Conservation (phyloP, 2,797 vertebrate genomes). For the Leucoraja ocellata region DNA sequence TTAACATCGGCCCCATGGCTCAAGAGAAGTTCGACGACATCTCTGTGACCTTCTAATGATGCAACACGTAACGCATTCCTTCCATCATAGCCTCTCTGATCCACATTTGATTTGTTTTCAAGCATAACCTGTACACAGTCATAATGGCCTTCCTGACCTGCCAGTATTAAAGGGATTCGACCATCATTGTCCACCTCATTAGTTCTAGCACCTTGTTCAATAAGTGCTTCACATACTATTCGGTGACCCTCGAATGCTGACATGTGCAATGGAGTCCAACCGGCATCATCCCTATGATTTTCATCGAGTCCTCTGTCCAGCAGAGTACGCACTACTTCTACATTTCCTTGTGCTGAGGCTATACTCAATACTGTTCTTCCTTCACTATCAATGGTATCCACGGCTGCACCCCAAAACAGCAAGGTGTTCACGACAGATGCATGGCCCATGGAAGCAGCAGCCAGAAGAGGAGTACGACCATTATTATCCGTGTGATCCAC, state of each 20-base stretch:
- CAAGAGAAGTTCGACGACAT: conserved; percentile 85
- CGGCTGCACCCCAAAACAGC: conserved; percentile 93
- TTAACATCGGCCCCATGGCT: conserved; percentile 85
- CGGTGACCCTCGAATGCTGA: conserved; percentile 92
- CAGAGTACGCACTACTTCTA: conserved; percentile 93
- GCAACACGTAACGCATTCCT: conserved; percentile 87
- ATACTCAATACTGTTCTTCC: conserved; percentile 95
- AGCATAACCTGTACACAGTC: conserved; percentile 88
- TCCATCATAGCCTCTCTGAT: conserved; percentile 91
- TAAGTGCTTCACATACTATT: conserved; percentile 87
- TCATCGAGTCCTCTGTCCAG: conserved; percentile 96
- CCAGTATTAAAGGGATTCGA: conserved; percentile 82
- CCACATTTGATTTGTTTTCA: conserved; percentile 83
- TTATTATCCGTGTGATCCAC: conserved; percentile 96
- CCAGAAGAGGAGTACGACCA: conserved; percentile 88
- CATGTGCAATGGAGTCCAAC: conserved; percentile 97
- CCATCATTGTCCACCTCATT: conserved; percentile 94
- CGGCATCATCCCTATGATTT: conserved; percentile 92
- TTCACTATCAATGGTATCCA: conserved; percentile 94
- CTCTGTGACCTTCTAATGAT: conserved; percentile 85
- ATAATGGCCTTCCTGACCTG: conserved; percentile 92
- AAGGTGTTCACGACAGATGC: conserved; percentile 89
- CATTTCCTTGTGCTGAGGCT: conserved; percentile 93
- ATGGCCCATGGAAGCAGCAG: conserved; percentile 95
- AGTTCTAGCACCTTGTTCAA: conserved; percentile 92